Percentiles rank a stretch among this genome's conserved stretches.
phyloP scores from a whole-genome alignment of 2,888 invertebrate genomes.

The Sinelater perroti region DNA sequence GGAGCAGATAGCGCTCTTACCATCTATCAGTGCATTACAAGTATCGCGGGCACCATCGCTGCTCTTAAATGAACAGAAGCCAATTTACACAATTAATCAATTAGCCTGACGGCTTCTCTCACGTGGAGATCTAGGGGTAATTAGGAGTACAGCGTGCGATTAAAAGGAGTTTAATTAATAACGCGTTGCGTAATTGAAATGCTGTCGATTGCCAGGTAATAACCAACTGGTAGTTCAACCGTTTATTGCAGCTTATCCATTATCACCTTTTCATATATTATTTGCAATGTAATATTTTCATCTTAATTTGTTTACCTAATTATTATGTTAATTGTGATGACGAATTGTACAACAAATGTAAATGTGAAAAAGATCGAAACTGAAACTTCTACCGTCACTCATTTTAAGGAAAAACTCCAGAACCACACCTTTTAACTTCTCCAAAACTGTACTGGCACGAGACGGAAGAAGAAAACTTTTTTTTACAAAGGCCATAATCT shows the following conservation, averaged over 20 bases:
- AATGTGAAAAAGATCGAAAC: too few species aligned
- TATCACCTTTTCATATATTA: neutral
- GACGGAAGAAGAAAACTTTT: too few species aligned
- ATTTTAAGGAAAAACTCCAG: too few species aligned
- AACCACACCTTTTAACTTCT: too few species aligned
- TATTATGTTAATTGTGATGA: too few species aligned
- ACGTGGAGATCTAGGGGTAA: slow-evolving; percentile 30
- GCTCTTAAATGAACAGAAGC: slow-evolving; percentile 38
- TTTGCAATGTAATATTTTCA: too few species aligned
- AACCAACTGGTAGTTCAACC: too few species aligned
- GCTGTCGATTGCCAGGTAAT: slow-evolving; percentile 1
- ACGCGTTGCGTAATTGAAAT: slow-evolving; percentile 20
- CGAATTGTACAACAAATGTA: too few species aligned
- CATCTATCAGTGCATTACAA: slow-evolving; percentile 37
- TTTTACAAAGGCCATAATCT: too few species aligned
- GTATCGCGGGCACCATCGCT: slow-evolving; percentile 38
- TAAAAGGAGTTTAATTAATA: slow-evolving; percentile 32
- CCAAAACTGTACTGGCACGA: too few species aligned
- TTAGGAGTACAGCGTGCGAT: slow-evolving; percentile 28
- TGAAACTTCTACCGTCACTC: too few species aligned
- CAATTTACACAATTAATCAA: slow-evolving; percentile 44
- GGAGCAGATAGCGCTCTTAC: slow-evolving; percentile 38
- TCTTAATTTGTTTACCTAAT: too few species aligned
- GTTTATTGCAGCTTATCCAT: neutral
- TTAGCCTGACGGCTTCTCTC: slow-evolving; percentile 34